phyloP scores from a whole-genome alignment of 2,113 vertebrate genomes.

The Hoplias malabaricus region DNA sequence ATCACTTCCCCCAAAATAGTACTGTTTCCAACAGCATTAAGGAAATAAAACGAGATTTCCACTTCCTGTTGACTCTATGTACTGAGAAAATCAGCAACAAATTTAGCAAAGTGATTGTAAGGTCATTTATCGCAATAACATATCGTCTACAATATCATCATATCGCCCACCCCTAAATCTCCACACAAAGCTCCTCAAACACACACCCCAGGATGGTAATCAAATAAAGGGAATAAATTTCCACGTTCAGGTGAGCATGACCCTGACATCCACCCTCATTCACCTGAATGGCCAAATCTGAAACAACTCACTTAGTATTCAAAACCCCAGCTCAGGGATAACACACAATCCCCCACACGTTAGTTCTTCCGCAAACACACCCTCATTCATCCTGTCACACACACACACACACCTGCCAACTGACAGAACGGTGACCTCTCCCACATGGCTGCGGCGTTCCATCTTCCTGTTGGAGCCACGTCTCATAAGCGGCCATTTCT shows the following conservation, averaged over 20 bases:
- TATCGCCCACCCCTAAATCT: too few relatives aligned
- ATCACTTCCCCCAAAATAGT: too few relatives aligned
- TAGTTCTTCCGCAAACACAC: background rate
- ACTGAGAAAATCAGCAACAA: too few relatives aligned
- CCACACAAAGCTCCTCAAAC: background rate
- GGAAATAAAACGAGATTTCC: too few relatives aligned
- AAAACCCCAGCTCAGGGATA: conserved; percentile 21
- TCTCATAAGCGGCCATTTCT: conserved; percentile 87
- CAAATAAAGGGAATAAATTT: conserved; percentile 49
- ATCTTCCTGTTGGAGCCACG: conserved; percentile 70
- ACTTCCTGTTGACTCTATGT: too few relatives aligned
- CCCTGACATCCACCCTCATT: conserved; percentile 41
- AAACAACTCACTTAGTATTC: conserved; percentile 53
- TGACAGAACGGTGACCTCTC: conserved; percentile 89
- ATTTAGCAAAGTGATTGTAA: too few relatives aligned
- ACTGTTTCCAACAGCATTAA: too few relatives aligned
- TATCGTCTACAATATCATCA: too few relatives aligned
- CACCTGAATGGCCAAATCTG: conserved; percentile 54
- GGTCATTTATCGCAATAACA: too few relatives aligned
- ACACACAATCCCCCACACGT: background rate
- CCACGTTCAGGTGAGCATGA: conserved; percentile 54
- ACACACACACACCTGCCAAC: conserved; percentile 85
- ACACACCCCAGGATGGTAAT: background rate
- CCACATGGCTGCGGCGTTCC: conserved; percentile 68
- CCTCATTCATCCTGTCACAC: background rate